Evolutionary conservation across 2,797 vertebrate species (phyloP).

Genomic region (Anguilla anguilla): DNA sequence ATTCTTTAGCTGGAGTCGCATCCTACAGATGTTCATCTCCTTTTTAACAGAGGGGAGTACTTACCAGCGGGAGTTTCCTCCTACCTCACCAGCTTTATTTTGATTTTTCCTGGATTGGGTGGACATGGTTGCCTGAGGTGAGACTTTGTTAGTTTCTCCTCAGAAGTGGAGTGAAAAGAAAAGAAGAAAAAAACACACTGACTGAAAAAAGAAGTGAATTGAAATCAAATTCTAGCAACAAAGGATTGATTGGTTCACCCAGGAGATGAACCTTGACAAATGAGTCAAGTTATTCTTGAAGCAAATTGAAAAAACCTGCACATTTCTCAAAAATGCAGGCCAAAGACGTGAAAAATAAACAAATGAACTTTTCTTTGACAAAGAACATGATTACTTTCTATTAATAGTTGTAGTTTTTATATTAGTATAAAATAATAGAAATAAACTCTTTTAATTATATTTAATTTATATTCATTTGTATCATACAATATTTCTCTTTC

Average conservation of each 20-base stretch:
- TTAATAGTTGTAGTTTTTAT: neutral
- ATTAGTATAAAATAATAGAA: no score
- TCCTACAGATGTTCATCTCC: conserved; percentile 5
- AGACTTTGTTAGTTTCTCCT: conserved; percentile 28
- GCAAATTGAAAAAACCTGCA: neutral
- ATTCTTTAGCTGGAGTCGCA: conserved; percentile 14
- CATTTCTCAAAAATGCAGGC: neutral
- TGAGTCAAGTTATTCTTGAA: neutral
- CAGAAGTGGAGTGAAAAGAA: neutral
- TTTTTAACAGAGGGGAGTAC: conserved; percentile 18
- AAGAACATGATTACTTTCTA: no score
- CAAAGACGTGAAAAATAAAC: neutral
- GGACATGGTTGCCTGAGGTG: conserved; percentile 20
- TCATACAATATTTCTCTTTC: no score
- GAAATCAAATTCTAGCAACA: conserved; percentile 14
- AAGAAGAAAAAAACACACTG: neutral
- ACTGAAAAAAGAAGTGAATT: conserved; percentile 2
- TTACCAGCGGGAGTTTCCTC: conserved; percentile 17
- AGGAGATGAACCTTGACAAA: conserved; percentile 14
- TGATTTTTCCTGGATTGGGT: conserved; percentile 20
- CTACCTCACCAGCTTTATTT: conserved; percentile 17
- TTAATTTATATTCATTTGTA: no score
- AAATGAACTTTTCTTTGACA: neutral
- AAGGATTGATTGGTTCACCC: conserved; percentile 25
- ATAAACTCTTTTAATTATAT: neutral